A percentile compares a stretch with the other conserved stretches of the same genome.
These are phyloP conservation scores for Spea bombifrons DNA, from an alignment of 2,113 vertebrate genomes.

Conservation along the genomic window DNA sequence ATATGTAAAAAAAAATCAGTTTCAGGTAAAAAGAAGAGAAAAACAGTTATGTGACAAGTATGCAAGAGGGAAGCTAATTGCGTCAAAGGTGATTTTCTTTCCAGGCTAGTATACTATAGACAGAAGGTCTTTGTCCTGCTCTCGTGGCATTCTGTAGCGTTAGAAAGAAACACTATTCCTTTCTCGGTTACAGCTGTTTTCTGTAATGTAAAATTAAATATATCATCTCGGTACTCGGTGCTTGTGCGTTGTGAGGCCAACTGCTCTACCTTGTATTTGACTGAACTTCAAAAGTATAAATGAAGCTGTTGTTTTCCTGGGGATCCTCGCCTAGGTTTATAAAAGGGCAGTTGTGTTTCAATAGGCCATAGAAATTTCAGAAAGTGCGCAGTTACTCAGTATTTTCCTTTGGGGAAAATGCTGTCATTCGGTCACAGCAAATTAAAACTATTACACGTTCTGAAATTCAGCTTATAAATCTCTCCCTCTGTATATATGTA, in stretches of 20 bases:
- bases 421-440: slow-evolving; percentile 42
- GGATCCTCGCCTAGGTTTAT: slow-evolving; percentile 20
- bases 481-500: slow-evolving; percentile 6
- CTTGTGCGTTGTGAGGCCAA: slow-evolving; percentile 23
- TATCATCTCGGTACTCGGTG: not conserved
- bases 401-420: slow-evolving; percentile 35
- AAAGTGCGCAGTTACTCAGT: slow-evolving; percentile 31
- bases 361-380: slow-evolving; percentile 43
- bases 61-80: not conserved
- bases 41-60: not conserved
- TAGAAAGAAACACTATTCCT: slow-evolving; percentile 10
- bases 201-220: slow-evolving; percentile 34
- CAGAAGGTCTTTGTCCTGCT: slow-evolving; percentile 35
- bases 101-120: slow-evolving; percentile 28
- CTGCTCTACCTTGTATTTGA: slow-evolving; percentile 41
- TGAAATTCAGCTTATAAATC: slow-evolving; percentile 40
- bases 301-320: slow-evolving; percentile 31
- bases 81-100: slow-evolving; percentile 21
- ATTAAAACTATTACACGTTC: slow-evolving; percentile 38
- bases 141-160: slow-evolving; percentile 7
- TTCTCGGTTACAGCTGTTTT: slow-evolving; percentile 17
- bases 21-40: not conserved
- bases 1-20: no score
- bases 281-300: slow-evolving; percentile 29
- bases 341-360: slow-evolving; percentile 38